Evolutionary conservation across 2,797 vertebrate species (phyloP).

Genomic region (Myotis planiceps): DNA sequence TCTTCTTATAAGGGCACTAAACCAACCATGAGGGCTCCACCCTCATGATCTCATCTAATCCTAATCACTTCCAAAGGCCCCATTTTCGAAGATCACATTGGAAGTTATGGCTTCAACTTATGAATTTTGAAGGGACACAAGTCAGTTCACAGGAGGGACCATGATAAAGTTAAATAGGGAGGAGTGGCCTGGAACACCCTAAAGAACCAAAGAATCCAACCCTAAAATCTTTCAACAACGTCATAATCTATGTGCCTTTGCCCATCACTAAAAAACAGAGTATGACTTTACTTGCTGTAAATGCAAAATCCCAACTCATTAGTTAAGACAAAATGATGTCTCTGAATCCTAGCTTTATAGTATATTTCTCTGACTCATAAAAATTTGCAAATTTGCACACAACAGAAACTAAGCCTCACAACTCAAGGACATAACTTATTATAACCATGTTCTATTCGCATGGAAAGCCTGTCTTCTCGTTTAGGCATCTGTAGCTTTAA

Average conservation of each 20-base stretch:
- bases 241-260: background rate
- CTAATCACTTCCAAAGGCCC: background rate
- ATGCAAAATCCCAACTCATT: constrained; percentile 59
- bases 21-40: background rate
- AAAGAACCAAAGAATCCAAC: background rate
- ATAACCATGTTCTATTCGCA: constrained; percentile 75
- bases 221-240: background rate
- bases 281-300: constrained; percentile 47
- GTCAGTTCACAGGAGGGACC: background rate
- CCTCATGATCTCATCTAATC: background rate
- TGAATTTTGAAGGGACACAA: background rate
- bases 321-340: constrained; percentile 63
- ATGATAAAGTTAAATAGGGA: background rate
- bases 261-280: background rate
- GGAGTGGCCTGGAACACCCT: background rate
- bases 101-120: background rate
- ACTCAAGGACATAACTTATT: constrained; percentile 73
- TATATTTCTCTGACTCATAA: constrained; percentile 65
- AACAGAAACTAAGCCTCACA: constrained; percentile 71
- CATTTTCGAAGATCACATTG: background rate
- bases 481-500: constrained; percentile 60
- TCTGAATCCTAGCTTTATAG: constrained; percentile 60
- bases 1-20: background rate
- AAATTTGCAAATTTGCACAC: constrained; percentile 75
- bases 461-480: constrained; percentile 52